Evolutionary conservation across 2,113 vertebrate species (phyloP).

Genomic region (Mus pahari): DNA sequence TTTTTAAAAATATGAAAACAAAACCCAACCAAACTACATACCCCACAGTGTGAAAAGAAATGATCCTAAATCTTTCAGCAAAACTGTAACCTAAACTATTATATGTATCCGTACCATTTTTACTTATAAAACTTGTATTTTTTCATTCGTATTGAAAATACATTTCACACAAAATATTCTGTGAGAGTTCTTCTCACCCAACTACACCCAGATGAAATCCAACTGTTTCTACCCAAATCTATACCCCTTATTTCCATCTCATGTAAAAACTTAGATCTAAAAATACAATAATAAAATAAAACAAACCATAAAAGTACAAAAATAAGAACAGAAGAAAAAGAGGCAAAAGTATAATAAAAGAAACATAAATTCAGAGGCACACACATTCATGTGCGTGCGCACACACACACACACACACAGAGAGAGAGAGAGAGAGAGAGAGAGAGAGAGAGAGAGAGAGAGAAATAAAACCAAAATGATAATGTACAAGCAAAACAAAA

Average conservation of each 20-base stretch:
- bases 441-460: too few relatives aligned
- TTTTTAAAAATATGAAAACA: neutral
- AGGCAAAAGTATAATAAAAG: neutral
- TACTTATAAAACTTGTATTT: neutral
- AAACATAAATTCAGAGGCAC: neutral
- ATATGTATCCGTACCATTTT: neutral
- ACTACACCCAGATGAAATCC: neutral
- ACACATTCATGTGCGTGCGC: too few relatives aligned
- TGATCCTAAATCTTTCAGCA: neutral
- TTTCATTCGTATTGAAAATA: neutral
- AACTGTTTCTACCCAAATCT: neutral
- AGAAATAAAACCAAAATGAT: neutral
- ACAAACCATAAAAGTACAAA: neutral
- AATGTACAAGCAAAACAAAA: neutral
- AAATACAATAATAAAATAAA: neutral
- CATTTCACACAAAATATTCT: neutral
- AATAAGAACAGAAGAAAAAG: neutral
- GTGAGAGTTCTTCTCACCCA: neutral
- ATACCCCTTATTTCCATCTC: neutral
- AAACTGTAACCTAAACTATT: slow-evolving; percentile 5
- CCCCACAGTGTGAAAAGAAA: neutral
- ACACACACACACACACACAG: too few relatives aligned
- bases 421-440: too few relatives aligned
- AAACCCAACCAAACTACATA: neutral
- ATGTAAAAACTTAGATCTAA: neutral